Percentiles rank a stretch among this genome's conserved stretches.
phyloP scores from a whole-genome alignment of 30 jellyfish, hydroid and myxozoan genomes.

The Sanderia malayensis region DNA sequence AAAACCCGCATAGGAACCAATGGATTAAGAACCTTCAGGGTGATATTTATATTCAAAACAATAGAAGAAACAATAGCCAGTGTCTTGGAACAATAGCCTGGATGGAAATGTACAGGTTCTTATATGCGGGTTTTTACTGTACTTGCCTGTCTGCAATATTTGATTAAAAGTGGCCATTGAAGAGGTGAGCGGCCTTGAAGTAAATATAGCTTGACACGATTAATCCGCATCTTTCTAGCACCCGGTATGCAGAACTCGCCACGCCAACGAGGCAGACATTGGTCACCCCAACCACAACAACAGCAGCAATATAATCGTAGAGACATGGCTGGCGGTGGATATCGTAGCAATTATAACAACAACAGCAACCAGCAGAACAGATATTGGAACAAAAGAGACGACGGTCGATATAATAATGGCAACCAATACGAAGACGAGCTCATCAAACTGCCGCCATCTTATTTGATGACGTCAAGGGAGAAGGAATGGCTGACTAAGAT shows the following conservation, averaged over 20 bases:
- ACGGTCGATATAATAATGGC: conserved; percentile 6
- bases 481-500: conserved; percentile 94
- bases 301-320: neutral
- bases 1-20: no score
- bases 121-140: no score
- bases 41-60: no score
- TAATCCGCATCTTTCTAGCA: neutral
- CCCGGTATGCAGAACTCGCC: conserved; percentile 1
- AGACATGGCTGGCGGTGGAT: neutral
- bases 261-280: neutral
- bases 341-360: conserved; percentile 25
- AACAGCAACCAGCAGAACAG: conserved; percentile 14
- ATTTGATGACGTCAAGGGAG: conserved; percentile 89
- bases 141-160: no score
- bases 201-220: no score
- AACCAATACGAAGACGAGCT: conserved; percentile 36
- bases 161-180: no score
- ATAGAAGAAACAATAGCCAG: no score
- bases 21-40: no score
- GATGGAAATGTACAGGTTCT: no score
- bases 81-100: no score
- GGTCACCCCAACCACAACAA: neutral
- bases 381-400: conserved; percentile 16
- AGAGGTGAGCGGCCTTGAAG: conserved; percentile 5
- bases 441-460: conserved; percentile 75